Evolutionary conservation across 2,888 invertebrate species (phyloP).

Genomic region (Ganaspis brasiliensis): DNA sequence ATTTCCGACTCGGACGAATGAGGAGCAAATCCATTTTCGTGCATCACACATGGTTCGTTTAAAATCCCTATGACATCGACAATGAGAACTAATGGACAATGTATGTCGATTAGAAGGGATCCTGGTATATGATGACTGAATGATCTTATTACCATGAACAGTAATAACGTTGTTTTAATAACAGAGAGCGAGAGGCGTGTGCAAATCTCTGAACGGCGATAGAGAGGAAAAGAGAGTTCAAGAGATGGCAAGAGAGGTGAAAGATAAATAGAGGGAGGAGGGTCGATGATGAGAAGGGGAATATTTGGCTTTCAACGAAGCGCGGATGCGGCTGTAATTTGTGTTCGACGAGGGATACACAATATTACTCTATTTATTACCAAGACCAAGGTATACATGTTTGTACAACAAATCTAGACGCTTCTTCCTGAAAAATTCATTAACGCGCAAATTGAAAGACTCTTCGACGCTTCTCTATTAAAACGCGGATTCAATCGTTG

Average conservation of each 20-base stretch:
- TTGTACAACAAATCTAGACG: constrained; percentile 59
- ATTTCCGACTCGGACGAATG: background rate
- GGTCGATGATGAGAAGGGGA: background rate
- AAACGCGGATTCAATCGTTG: constrained; percentile 46
- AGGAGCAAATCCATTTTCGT: constrained; percentile 32
- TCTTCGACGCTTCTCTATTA: constrained; percentile 59
- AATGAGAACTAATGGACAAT: constrained; percentile 43
- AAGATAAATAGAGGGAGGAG: constrained; percentile 24
- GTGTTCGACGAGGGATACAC: constrained; percentile 60
- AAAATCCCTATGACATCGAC: constrained; percentile 32
- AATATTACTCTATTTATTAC: constrained; percentile 66
- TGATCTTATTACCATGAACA: constrained; percentile 54
- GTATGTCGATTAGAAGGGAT: constrained; percentile 31
- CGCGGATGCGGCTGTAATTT: constrained; percentile 67
- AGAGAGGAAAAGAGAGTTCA: background rate
- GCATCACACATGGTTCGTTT: constrained; percentile 11
- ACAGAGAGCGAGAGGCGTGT: background rate
- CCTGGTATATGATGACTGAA: constrained; percentile 38
- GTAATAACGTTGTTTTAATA: constrained; percentile 51
- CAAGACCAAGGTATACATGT: constrained; percentile 58
- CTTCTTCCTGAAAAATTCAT: constrained; percentile 66
- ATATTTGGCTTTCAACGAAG: constrained; percentile 42
- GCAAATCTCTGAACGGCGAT: background rate
- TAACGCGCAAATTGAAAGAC: constrained; percentile 73
- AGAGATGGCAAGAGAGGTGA: constrained; percentile 4